Percentiles rank a stretch among this genome's conserved stretches.
Conservation (phyloP, 2,888 invertebrate species). For the Smittia sp. region DNA sequence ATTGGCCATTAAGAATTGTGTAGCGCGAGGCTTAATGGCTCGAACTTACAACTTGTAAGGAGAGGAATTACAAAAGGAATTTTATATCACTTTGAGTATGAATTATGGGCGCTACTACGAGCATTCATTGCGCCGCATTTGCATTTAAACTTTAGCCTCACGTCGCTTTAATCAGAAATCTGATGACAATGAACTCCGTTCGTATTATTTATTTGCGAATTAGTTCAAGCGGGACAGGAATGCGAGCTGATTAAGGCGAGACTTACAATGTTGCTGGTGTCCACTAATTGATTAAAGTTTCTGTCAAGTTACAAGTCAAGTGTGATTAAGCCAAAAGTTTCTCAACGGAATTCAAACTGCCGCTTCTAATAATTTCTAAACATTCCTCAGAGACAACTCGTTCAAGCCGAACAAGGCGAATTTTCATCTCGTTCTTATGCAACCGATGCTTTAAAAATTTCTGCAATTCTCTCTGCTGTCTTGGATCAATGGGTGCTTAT, state of each 20-base stretch:
- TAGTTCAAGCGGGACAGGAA: neutral
- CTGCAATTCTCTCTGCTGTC: slow-evolving; percentile 1
- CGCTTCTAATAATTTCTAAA: neutral
- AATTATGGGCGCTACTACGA: slow-evolving; percentile 1
- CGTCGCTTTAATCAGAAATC: slow-evolving; percentile 7
- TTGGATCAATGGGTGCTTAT: slow-evolving; percentile 23
- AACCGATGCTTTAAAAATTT: slow-evolving; percentile 5
- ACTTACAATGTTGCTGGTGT: neutral
- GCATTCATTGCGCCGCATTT: neutral
- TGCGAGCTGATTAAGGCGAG: neutral
- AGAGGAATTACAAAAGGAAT: slow-evolving; percentile 1
- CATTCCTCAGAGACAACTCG: neutral
- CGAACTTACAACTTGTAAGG: slow-evolving; percentile 11
- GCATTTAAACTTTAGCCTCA: neutral
- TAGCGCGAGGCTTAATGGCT: neutral
- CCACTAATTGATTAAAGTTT: neutral
- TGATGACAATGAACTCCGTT: slow-evolving; percentile 19
- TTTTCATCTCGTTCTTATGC: slow-evolving; percentile 8
- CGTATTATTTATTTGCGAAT: neutral
- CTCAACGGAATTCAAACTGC: too few relatives aligned
- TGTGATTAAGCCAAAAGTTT: too few relatives aligned
- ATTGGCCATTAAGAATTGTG: slow-evolving; percentile 1
- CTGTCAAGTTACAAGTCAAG: too few relatives aligned
- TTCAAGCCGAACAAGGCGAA: neutral
- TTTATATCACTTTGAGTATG: slow-evolving; percentile 4